Conservation (phyloP, 2,888 invertebrate genomes). For the Protodeltote pygarga region DNA sequence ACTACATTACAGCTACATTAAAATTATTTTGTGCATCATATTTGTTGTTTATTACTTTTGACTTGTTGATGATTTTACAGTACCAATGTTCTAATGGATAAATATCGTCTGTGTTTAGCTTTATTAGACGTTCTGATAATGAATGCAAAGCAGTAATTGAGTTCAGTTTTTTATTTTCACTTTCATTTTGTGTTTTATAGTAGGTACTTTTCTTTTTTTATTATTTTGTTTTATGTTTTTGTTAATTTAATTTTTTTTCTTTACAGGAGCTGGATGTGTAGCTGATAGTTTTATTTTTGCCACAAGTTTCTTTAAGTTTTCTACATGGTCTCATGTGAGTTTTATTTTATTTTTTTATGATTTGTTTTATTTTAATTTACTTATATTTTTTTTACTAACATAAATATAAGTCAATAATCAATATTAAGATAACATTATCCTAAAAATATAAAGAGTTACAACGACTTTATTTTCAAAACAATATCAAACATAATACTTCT, state of each 20-base stretch:
- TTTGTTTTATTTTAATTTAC: slow-evolving; percentile 37
- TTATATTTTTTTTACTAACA: slow-evolving; percentile 12
- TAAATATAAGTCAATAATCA: background rate
- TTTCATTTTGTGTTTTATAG: background rate
- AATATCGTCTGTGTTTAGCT: slow-evolving; percentile 25
- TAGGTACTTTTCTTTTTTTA: slow-evolving; percentile 16
- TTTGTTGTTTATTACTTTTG: slow-evolving; percentile 34
- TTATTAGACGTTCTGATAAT: slow-evolving; percentile 19
- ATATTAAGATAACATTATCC: no score
- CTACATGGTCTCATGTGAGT: slow-evolving; percentile 88
- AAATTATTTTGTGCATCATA: slow-evolving; percentile 35
- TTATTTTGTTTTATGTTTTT: slow-evolving; percentile 58
- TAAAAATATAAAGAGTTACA: no score
- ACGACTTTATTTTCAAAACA: no score
- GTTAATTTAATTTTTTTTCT: slow-evolving; percentile 68
- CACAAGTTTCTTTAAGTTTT: slow-evolving; percentile 71
- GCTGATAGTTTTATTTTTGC: slow-evolving; percentile 63
- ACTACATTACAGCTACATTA: slow-evolving; percentile 17
- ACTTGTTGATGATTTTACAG: slow-evolving; percentile 30
- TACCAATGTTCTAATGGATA: slow-evolving; percentile 33
- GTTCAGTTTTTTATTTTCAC: background rate
- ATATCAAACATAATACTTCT: no score
- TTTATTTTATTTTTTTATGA: slow-evolving; percentile 71
- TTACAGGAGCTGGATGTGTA: slow-evolving; percentile 73
- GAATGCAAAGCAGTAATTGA: slow-evolving; percentile 13